Base-by-base conservation (phyloP, 2,888 invertebrate genomes). In the Andrena marginata region DNA sequence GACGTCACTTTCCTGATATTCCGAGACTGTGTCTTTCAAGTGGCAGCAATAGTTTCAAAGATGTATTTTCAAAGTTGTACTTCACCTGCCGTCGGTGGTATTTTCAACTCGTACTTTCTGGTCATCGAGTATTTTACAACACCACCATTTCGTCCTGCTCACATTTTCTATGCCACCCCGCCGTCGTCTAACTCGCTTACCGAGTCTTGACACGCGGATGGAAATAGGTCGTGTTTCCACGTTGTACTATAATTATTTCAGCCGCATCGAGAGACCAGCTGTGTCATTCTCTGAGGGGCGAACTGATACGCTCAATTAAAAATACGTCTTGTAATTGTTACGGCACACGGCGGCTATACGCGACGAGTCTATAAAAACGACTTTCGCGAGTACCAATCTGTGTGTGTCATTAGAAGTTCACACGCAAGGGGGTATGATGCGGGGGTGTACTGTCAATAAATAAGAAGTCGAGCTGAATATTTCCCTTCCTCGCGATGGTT, bases 241-340 rank as follows among this genome's bases (percentile, higher is more conserved):
- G 20, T 33, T 64, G 33, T 33, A 48, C 42, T 35, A 10, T 59
- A 59, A 76, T 71, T 71, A 51, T 16, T 54, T 77, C 35, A 35
- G 23, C n/a, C 56, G 20, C 56, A 69, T 33, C 60, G n/a, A n/a
- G 23, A 7, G 7, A 54, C 16, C 69, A 62, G 51, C 51, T 64
- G 68, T 64, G 73, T 59, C 49, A 68, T 69, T 60, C 70, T 51
- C 60, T 4, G 1, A 64, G 35, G 54, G 54, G 23, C 31, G 23
- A 65, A 69, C 20, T n/a, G 23, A 60, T 48, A 67, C 8, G 31
- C 33, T 23, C 33, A 56, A 63, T 80, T 78, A 67, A 67, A 78
- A 33, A 48, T 42, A n/a, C 35, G 7, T n/a, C 16, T 51, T 16
- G 10, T 54, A 72, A 78, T 72, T 71, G 23, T 2, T n/a, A 42